These are phyloP conservation scores for Siniperca obscura DNA, from an alignment of 2,797 vertebrate genomes.

Conservation along the genomic window DNA sequence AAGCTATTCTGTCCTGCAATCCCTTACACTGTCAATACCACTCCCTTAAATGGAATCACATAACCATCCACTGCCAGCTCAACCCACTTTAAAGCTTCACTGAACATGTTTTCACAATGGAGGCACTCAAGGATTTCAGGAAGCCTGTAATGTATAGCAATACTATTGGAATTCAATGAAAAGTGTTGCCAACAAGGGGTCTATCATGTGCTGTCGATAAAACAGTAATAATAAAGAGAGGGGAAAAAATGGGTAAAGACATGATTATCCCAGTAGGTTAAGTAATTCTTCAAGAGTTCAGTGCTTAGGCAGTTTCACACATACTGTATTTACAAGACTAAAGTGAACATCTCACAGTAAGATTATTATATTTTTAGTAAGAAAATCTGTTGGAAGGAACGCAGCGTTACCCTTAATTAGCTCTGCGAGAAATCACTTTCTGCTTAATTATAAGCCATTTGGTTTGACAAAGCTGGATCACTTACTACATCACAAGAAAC, in stretches of 20 bases:
- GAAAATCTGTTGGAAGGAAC: not conserved
- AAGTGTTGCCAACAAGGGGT: slow-evolving; percentile 23
- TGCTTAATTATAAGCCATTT: slow-evolving; percentile 4
- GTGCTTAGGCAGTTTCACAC: not conserved
- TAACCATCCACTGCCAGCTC: slow-evolving; percentile 35
- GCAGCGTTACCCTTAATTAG: not conserved
- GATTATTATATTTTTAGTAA: slow-evolving; percentile 13
- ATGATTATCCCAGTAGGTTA: slow-evolving; percentile 9
- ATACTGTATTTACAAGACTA: not conserved
- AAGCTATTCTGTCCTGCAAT: slow-evolving; percentile 21
- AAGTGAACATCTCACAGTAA: slow-evolving; percentile 1
- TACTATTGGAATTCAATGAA: slow-evolving; percentile 35
- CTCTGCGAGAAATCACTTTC: not conserved
- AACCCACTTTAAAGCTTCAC: slow-evolving; percentile 31
- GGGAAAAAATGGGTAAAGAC: not conserved
- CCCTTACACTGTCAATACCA: slow-evolving; percentile 14
- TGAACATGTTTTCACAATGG: slow-evolving; percentile 35
- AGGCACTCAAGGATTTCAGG: slow-evolving; percentile 34
- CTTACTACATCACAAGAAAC: not conserved
- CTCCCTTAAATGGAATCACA: slow-evolving; percentile 40
- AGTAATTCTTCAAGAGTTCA: slow-evolving; percentile 2
- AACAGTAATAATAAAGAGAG: slow-evolving; percentile 3
- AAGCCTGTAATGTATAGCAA: slow-evolving; percentile 28
- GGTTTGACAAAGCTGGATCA: slow-evolving; percentile 14
- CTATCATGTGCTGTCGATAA: slow-evolving; percentile 28